Percentiles rank a stretch among this genome's conserved stretches.
Evolutionary conservation across 2,888 invertebrate species (phyloP).

Genomic region (Stramonita haemastoma): DNA sequence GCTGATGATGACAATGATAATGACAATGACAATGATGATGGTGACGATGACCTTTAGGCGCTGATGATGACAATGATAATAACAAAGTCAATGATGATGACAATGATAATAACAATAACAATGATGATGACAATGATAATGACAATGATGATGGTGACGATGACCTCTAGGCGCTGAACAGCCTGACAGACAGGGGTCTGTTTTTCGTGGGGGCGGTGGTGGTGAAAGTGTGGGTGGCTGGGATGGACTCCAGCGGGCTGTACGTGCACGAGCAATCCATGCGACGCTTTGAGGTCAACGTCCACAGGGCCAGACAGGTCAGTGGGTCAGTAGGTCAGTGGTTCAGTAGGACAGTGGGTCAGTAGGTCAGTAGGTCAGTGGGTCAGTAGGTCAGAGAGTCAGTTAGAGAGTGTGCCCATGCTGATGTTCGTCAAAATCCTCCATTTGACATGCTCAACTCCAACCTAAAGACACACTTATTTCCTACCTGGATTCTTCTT

Average conservation of each 20-base stretch:
- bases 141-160: too few relatives aligned
- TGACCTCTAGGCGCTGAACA: not conserved
- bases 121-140: not conserved
- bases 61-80: not conserved
- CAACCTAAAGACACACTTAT: too few relatives aligned
- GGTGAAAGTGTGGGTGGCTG: not conserved
- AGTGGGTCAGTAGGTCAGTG: too few relatives aligned
- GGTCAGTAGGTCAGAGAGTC: too few relatives aligned
- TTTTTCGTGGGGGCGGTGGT: conserved; percentile 12
- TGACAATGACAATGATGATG: not conserved
- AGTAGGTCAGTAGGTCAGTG: too few relatives aligned
- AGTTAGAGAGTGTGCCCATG: too few relatives aligned
- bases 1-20: not conserved
- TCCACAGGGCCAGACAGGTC: not conserved
- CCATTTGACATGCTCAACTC: too few relatives aligned
- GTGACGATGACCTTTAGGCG: not conserved
- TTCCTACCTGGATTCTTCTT: too few relatives aligned
- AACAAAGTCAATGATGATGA: not conserved
- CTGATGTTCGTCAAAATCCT: too few relatives aligned
- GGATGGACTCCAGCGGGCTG: not conserved
- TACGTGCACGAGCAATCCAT: not conserved
- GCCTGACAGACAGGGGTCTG: not conserved
- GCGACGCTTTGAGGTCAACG: not conserved
- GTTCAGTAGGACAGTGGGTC: too few relatives aligned
- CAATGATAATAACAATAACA: not conserved